Conservation (phyloP, 2,888 invertebrate species). For the Electrophaes corylata region DNA sequence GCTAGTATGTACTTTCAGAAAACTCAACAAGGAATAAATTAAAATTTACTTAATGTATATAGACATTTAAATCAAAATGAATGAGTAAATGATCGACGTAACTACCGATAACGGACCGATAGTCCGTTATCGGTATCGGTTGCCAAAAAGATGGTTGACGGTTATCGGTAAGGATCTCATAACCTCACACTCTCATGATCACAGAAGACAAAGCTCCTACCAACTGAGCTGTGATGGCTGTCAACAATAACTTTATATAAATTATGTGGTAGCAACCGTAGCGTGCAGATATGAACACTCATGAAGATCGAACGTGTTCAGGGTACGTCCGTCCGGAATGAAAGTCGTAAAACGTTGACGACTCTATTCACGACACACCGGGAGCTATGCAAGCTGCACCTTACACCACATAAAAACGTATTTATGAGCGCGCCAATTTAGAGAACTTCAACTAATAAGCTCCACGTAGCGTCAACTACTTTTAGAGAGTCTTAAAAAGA, state of each 20-base stretch:
- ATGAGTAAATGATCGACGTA: no score
- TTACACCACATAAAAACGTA: conserved; percentile 15
- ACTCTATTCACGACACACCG: conserved; percentile 19
- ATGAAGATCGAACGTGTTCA: conserved; percentile 30
- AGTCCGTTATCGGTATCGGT: no score
- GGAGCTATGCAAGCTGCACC: conserved; percentile 20
- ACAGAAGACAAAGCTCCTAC: no score
- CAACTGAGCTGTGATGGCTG: no score
- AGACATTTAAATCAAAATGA: no score
- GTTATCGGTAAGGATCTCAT: no score
- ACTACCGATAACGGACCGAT: no score
- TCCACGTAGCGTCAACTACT: conserved; percentile 30
- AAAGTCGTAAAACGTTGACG: conserved; percentile 36
- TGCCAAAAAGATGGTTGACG: no score
- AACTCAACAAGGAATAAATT: no score
- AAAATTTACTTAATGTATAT: no score
- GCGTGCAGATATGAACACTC: conserved; percentile 4
- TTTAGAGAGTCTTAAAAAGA: conserved; percentile 39
- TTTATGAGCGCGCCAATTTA: conserved; percentile 8
- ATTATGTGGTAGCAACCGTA: not conserved
- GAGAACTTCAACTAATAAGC: conserved; percentile 17
- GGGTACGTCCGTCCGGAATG: conserved; percentile 11
- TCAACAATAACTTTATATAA: not conserved
- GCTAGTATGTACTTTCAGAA: no score
- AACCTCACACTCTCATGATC: no score